Base-by-base conservation (phyloP, 2,113 vertebrate genomes). In the Antennarius striatus region DNA sequence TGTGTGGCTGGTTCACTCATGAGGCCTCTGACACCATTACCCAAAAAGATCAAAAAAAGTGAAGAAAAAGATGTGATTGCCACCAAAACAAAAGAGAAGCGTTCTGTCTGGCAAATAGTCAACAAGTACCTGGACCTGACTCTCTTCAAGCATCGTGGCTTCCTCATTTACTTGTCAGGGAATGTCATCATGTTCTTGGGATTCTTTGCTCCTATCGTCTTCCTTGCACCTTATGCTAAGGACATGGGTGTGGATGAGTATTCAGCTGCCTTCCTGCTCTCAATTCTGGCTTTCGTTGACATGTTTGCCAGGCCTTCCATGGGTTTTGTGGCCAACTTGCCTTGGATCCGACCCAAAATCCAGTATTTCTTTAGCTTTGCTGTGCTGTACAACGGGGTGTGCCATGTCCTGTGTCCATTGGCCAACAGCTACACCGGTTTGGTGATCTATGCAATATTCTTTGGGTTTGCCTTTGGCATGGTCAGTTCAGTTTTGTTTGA, bases 121-220 rank as follows among this genome's bases (percentile, higher is more conserved):
- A 97, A 97, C 90, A 94, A 88, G 10, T 96, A 95, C 73, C 89
- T 99, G 74, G 98, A 99, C 82, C 79, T 99, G 57, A 90, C 94
- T 1, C 97, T 99, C 43, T 99, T 99, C 82, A 96, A 94, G 76
- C 97, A 99, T 63, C 92, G 98, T 4, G 97, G 98, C 3, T 99
- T 99, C 90, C 91, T 99, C 56, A 98, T 99, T 77, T 99, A 99
- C 86, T 90, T 99, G 47, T 96, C 95, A 9, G 98, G 98, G 56
- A 99, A 98, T 22, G 93, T 95, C 53, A 96, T 99, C 54, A 96
- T 99, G 98, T 99, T 99, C 75, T 29, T 99, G 0, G 97, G 98
- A 0, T 98, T 99, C 87, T 99, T 99, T 0, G 93, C 98, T 15
- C 98, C 98, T 0, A 93, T 99, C 51, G 96, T 99, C 50, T 99